Evolutionary conservation across 2,797 vertebrate genomes (phyloP), one percentile per base, ranked within the genome.

Genomic region (Enteromius fasciolatus): DNA sequence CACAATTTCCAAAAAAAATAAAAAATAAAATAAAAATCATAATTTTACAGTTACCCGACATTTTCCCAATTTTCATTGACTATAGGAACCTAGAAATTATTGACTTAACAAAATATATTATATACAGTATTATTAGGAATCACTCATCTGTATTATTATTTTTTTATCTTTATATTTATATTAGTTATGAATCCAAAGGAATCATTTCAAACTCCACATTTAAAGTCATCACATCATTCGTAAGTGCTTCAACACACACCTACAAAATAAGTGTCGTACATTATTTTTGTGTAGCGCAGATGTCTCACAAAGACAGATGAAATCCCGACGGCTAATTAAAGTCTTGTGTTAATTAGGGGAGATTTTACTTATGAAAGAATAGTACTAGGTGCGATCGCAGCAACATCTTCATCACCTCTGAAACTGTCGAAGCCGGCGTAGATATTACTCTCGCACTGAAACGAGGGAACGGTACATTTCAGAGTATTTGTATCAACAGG

Each of bases 311-410:
- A 90, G 83, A 50, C 81, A 89, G 90, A 91, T 88, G 84, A 86
- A 72, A 85, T 85, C 64, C 86, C 33, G 69, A 85, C 39, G 64
- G 89, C 90, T 91, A 93, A 93, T 93, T 91, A 92, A 92, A 90
- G 86, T 88, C 77, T 80, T 86, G 84, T 76, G 87, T 91, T 93
- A 93, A 94, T 94, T 93, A 92, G 82, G 85, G 87, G 86, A 86
- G 66, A 83, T 86, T 86, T 92, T 90, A 87, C 86, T 92, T 90
- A 91, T 91, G 77, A 91, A 92, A 90, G 33, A 87, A 39, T 52
- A 80, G 83, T 75, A 64, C 75, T 85, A 91, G 83, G 87, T 90
- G 84, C 33, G 15, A 36, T 83, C 82, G 82, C 64, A 63, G 79
- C 89, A 89, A 90, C 48, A 64, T 89, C 86, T 91, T 91, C 82